phyloP scores from a whole-genome alignment of 2,113 vertebrate genomes.

The Athene cunicularia region DNA sequence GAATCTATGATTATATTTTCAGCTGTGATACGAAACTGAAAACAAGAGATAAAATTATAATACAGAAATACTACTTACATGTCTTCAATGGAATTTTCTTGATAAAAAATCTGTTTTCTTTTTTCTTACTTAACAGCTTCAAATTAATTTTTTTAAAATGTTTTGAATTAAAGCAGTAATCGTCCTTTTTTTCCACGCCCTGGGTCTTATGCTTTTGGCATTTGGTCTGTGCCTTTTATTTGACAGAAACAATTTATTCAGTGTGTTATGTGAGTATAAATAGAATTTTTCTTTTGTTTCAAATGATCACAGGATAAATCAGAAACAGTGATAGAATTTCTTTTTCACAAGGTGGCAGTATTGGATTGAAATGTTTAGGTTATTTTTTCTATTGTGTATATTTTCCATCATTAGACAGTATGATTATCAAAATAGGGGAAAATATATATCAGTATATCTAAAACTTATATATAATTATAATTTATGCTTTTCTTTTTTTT shows the following conservation, averaged over 20 bases:
- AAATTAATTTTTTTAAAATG: not conserved
- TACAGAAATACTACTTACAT: constrained; percentile 60
- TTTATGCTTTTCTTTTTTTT: not conserved
- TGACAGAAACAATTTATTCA: constrained; percentile 51
- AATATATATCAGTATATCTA: not conserved
- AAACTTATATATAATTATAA: not conserved
- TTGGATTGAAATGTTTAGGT: not conserved
- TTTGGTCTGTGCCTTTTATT: constrained; percentile 60
- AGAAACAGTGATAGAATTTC: not conserved
- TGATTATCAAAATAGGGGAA: not conserved
- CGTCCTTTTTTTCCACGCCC: not conserved
- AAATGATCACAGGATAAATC: not conserved
- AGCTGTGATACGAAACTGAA: not conserved
- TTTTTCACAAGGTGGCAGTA: constrained; percentile 70
- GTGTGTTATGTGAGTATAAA: constrained; percentile 27
- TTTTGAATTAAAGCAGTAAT: not conserved
- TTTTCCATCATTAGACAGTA: not conserved
- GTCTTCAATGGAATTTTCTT: constrained; percentile 56
- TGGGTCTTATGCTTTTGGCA: constrained; percentile 43
- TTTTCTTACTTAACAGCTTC: not conserved
- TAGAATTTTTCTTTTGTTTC: not conserved
- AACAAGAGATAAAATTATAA: not conserved
- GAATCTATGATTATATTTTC: not conserved
- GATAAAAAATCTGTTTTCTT: constrained; percentile 25
- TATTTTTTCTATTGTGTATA: not conserved